Base-by-base conservation (phyloP, 2,797 vertebrate species). In the Numenius phaeopus region DNA sequence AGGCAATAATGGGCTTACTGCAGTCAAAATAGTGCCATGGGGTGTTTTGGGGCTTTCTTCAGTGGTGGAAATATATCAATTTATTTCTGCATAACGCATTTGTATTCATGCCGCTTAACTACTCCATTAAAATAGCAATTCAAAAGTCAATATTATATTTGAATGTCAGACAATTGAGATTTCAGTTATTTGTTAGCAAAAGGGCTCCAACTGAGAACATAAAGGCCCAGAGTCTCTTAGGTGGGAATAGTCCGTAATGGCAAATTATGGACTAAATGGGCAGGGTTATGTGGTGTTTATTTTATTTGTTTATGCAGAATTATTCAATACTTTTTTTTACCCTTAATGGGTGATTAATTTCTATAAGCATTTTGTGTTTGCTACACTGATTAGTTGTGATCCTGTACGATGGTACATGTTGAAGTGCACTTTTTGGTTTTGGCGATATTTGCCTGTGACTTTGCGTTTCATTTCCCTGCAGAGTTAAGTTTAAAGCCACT, bases 81-180 rank as follows among this genome's bases (percentile, higher is more conserved):
- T 78, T 91, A 34, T 95, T 92, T 93, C 34, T 80, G 34, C 40
- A 8, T 64, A 57, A 44, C 14, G 23, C 39, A 23, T 64, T 89
- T 61, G 14, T 85, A 87, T 85, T 93, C 81, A 50, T 1, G 3
- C 23, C 22, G 57, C 83, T 87, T 89, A 94, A 73, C 42, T 44
- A 16, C 14, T 13, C 40, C 44, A n/a, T 67, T 89, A 83, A 93
- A 85, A 87, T 50, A 89, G 20, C 71, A 89, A 47, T 89, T 90
- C 49, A 71, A 71, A 95, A 92, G 71, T 87, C 81, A 93, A 29
- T 85, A 75, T 90, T 93, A 40, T 71, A 87, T 95, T 95, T 79
- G 85, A 78, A 89, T 93, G 37, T 90, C 66, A 92, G 47, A 47
- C 0, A 3, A 64, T 7, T 89, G 83, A 75, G 29, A 57, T 89